A percentile compares a stretch with the other conserved stretches of the same genome.
Conservation (phyloP, 2,888 invertebrate genomes). For the Euzetes globulus region DNA sequence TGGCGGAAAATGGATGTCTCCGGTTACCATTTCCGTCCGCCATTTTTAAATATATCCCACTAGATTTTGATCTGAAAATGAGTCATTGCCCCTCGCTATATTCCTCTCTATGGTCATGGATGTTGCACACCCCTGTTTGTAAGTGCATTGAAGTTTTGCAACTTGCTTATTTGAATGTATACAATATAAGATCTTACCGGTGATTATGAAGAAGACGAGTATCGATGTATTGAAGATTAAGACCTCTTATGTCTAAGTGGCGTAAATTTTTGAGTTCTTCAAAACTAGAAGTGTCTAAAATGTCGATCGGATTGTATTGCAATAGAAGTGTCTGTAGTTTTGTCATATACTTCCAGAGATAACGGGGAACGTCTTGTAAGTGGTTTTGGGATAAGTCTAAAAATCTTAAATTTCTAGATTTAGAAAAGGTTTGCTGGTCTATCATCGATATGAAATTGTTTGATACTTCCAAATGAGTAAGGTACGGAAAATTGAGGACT, state of each 20-base stretch:
- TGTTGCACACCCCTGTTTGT: no score
- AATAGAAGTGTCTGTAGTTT: constrained; percentile 68
- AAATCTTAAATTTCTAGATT: constrained; percentile 54
- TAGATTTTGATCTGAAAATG: no score
- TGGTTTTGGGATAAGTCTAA: constrained; percentile 70
- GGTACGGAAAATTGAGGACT: constrained; percentile 62
- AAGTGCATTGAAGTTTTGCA: no score
- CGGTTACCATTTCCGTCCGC: no score
- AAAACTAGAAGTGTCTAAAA: constrained; percentile 43
- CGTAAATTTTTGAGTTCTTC: constrained; percentile 63
- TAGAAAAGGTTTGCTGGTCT: constrained; percentile 54
- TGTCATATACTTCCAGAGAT: constrained; percentile 63
- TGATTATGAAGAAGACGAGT: constrained; percentile 40
- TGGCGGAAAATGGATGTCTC: no score
- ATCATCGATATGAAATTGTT: constrained; percentile 65
- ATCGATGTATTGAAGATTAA: constrained; percentile 41
- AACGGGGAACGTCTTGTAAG: constrained; percentile 63
- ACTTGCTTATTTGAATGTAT: no score
- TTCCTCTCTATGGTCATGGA: no score
- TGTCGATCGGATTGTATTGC: constrained; percentile 69
- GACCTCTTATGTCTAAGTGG: constrained; percentile 54
- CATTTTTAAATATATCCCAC: no score
- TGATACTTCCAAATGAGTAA: constrained; percentile 71
- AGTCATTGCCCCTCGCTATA: no score
- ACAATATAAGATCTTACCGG: constrained; percentile 37